A percentile compares a stretch with the other conserved stretches of the same genome.
These are phyloP conservation scores for Mormyrops boulengeri DNA, from an alignment of 2,797 vertebrate species.

Conservation along the genomic window DNA sequence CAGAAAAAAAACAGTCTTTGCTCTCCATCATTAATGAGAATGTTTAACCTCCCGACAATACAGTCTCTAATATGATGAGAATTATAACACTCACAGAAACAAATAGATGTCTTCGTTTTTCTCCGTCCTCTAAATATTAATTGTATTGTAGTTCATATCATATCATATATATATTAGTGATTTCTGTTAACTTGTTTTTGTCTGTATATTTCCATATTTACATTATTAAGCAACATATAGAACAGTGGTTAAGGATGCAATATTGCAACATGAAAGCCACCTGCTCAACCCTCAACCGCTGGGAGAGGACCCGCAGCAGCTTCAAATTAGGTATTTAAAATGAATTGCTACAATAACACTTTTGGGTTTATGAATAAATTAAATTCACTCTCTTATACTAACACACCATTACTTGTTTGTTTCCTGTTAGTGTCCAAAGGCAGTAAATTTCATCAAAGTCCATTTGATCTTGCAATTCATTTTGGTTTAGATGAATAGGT, in stretches of 20 bases:
- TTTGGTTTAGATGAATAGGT: not conserved
- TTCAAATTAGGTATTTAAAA: not conserved
- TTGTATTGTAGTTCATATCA: not conserved
- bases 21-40: not conserved
- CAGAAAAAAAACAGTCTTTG: not conserved
- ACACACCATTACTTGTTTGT: not conserved
- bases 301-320: not conserved
- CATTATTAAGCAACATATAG: not conserved
- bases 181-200: too few relatives aligned
- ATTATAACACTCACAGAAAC: not conserved
- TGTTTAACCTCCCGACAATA: not conserved
- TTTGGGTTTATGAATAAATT: not conserved
- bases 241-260: not conserved
- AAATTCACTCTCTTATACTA: not conserved
- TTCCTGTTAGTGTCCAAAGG: slow-evolving; percentile 7
- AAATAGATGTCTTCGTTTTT: not conserved
- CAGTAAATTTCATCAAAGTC: not conserved
- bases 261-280: not conserved
- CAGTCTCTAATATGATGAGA: not conserved
- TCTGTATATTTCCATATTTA: too few relatives aligned
- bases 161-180: too few relatives aligned
- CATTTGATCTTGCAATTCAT: not conserved
- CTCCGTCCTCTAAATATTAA: not conserved
- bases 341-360: not conserved
- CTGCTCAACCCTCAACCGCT: not conserved